Evolutionary conservation across 2,797 vertebrate species (phyloP).

Genomic region (Peromyscus nudipes): DNA sequence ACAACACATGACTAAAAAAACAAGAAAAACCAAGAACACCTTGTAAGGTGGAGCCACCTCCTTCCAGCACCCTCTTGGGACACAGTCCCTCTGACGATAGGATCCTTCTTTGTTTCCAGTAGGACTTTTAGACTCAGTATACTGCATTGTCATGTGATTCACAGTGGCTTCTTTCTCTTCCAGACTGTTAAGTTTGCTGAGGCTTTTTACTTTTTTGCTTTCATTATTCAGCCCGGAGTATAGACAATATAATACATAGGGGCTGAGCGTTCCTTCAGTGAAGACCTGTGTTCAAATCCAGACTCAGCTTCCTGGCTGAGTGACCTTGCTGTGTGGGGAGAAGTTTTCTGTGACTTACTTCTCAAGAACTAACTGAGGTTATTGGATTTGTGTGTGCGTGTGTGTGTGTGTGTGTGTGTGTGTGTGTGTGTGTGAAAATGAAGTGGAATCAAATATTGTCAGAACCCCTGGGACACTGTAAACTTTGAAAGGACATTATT

Average conservation of each 20-base stretch:
- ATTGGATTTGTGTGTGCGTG: neutral
- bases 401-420: too few relatives aligned
- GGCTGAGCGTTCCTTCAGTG: neutral
- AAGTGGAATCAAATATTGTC: slow-evolving; percentile 53
- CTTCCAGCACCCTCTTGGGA: neutral
- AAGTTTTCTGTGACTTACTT: slow-evolving; percentile 52
- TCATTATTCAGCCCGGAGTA: neutral
- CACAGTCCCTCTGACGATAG: neutral
- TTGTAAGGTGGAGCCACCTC: neutral
- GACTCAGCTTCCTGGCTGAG: neutral
- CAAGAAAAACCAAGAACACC: neutral
- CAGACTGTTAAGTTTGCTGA: neutral
- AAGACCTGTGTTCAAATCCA: neutral
- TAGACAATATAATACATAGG: neutral
- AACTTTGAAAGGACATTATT: neutral
- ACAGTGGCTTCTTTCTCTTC: neutral
- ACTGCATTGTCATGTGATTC: neutral
- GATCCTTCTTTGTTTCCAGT: neutral
- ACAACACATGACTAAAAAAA: neutral
- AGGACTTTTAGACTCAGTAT: neutral
- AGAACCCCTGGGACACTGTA: neutral
- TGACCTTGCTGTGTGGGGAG: neutral
- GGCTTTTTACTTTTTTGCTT: slow-evolving; percentile 40
- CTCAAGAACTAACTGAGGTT: slow-evolving; percentile 23
- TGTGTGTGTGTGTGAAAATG: neutral